Base-by-base conservation (phyloP, 2,113 vertebrate species). In the Xiphophorus maculatus region DNA sequence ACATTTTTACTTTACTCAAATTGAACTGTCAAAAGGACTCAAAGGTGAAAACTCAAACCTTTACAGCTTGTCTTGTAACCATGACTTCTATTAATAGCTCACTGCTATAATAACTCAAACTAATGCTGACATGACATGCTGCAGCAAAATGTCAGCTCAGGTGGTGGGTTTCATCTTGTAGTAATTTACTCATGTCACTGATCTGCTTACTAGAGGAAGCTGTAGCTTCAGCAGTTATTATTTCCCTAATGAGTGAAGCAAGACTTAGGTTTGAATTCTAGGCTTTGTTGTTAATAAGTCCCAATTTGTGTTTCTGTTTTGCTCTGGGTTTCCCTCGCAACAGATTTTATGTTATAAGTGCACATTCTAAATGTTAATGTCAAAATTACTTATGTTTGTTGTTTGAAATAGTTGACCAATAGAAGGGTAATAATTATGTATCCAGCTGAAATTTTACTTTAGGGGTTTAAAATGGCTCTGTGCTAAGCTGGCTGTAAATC, bases 1-100 rank as follows among this genome's bases (percentile, higher is more conserved):
- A 25, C 3, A 15, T 68, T 64, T 6, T 6, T 37, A 13, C 14
- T 60, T 22, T 30, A 1, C 58, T 62, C n/a, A 66, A 77, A 87
- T 8, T 66, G 29, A 76, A 30, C n/a, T 42, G 35, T 73, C 61
- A 63, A 19, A 72, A 17, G 65, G 5, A 8, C 15, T 62, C 63
- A 11, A n/a, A 71, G 74, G 62, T 69, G 60, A 73, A 69, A 87
- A 77, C 27, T 0, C 11, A 28, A 83, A 17, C 37, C 67, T 74
- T 84, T 86, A 76, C 61, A 77, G 77, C 72, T 77, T 79, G 66
- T 83, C 65, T 83, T 80, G 67, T 79, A 83, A 72, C 79, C 33
- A 64, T 11, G 40, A 40, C 66, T 79, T 89, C 89, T 92, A 91
- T 93, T 89, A 90, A 91, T 91, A 93, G 63, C 73, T 63, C 37